phyloP scores from a whole-genome alignment of 2,797 vertebrate species.

The Pempheris klunzingeri region DNA sequence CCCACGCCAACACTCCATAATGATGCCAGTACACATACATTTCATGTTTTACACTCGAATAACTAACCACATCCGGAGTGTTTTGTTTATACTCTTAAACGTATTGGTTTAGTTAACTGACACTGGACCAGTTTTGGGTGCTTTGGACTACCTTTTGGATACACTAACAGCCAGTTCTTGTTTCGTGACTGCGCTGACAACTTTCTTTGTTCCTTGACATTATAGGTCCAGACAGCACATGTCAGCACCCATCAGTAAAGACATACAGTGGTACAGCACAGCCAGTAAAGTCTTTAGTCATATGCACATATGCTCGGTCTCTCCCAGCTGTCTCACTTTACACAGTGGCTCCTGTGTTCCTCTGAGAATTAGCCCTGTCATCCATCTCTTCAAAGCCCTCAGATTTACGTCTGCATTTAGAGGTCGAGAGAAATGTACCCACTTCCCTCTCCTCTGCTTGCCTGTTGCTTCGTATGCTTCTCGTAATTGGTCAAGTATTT shows the following conservation, averaged over 20 bases:
- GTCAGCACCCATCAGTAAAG: slow-evolving; percentile 76
- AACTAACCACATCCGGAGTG: background rate
- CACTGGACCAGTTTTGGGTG: background rate
- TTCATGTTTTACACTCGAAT: background rate
- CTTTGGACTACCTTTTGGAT: slow-evolving; percentile 11
- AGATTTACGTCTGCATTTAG: slow-evolving; percentile 79
- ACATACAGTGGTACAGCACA: slow-evolving; percentile 58
- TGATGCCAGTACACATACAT: background rate
- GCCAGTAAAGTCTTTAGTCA: slow-evolving; percentile 67
- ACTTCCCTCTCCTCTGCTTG: slow-evolving; percentile 37
- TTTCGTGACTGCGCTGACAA: slow-evolving; percentile 50
- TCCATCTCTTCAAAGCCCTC: slow-evolving; percentile 77
- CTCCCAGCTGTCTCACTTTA: slow-evolving; percentile 80
- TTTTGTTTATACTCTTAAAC: background rate
- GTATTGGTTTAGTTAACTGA: background rate
- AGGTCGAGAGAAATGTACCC: slow-evolving; percentile 54
- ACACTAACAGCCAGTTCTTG: slow-evolving; percentile 11
- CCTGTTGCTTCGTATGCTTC: slow-evolving; percentile 22
- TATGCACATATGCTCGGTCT: slow-evolving; percentile 60
- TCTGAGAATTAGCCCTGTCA: slow-evolving; percentile 73
- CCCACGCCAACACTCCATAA: background rate
- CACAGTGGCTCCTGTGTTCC: slow-evolving; percentile 77
- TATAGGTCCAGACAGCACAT: slow-evolving; percentile 68
- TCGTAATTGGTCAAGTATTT: slow-evolving; percentile 37
- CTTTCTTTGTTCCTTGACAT: slow-evolving; percentile 55